Evolutionary conservation across 2,113 vertebrate genomes (phyloP).

Genomic region (Cyphomyrus discorhynchus): DNA sequence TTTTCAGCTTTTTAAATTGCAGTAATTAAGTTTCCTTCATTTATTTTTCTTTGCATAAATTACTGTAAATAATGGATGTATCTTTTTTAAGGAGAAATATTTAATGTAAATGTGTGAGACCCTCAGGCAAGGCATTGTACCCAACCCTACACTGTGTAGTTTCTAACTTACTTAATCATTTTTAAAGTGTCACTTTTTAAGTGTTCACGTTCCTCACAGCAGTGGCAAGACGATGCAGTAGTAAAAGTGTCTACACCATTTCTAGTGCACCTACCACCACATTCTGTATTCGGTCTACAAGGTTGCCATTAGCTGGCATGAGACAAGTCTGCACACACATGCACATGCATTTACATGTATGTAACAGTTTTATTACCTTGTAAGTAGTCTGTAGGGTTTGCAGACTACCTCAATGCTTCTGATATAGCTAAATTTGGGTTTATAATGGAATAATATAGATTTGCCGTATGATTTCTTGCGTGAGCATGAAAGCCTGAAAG

Average conservation of each 20-base stretch:
- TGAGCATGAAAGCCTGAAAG: too few relatives aligned
- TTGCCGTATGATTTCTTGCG: too few relatives aligned
- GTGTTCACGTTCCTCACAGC: background rate
- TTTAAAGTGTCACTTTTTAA: background rate
- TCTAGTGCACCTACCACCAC: background rate
- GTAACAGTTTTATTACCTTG: too few relatives aligned
- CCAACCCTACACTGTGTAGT: background rate
- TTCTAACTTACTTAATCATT: background rate
- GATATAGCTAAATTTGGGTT: too few relatives aligned
- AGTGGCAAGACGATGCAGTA: background rate
- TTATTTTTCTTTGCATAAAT: background rate
- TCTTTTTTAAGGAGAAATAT: background rate
- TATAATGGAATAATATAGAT: too few relatives aligned
- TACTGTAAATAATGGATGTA: background rate
- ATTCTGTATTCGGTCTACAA: background rate
- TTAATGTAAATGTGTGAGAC: background rate
- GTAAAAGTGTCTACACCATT: background rate
- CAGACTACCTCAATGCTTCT: too few relatives aligned
- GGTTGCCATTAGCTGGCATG: too few relatives aligned
- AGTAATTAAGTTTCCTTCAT: background rate
- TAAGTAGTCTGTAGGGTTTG: too few relatives aligned
- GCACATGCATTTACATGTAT: too few relatives aligned
- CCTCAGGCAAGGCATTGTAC: background rate
- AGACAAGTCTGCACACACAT: too few relatives aligned
- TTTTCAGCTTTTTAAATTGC: background rate